These are phyloP conservation scores for Drosophila quadrilineata DNA, from an alignment of 1,140 invertebrate species.

Conservation along the genomic window DNA sequence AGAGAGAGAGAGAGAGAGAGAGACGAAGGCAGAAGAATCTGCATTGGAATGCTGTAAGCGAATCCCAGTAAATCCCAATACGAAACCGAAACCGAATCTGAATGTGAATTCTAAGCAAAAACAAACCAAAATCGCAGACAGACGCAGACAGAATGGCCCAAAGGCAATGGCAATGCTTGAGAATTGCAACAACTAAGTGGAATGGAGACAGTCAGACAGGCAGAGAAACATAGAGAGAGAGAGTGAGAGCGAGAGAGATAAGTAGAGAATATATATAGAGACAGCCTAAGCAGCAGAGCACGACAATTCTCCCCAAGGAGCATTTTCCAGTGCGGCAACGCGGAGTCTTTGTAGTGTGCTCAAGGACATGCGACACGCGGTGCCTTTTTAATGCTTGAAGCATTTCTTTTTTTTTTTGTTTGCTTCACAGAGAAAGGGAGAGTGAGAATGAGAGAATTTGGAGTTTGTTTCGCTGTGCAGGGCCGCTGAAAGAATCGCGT, in stretches of 20 bases:
- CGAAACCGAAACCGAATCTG: too few species aligned
- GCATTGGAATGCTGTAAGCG: slow-evolving; percentile 38
- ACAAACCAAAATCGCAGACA: slow-evolving; percentile 43
- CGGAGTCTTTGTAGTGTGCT: too few species aligned
- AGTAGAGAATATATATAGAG: too few species aligned
- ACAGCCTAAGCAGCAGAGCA: too few species aligned
- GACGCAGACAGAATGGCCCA: neutral
- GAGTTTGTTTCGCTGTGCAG: slow-evolving; percentile 25
- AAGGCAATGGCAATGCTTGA: slow-evolving; percentile 39
- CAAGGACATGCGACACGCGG: slow-evolving; percentile 40
- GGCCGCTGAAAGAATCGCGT: slow-evolving; percentile 28
- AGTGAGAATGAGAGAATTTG: too few species aligned
- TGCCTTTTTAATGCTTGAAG: slow-evolving; percentile 24
- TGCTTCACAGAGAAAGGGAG: too few species aligned
- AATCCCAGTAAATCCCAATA: too few species aligned
- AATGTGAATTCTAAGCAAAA: slow-evolving; percentile 30
- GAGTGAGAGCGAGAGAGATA: neutral
- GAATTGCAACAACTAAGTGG: slow-evolving; percentile 54
- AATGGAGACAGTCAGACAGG: slow-evolving; percentile 7
- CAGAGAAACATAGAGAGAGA: neutral
- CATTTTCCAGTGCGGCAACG: too few species aligned
- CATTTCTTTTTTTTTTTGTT: slow-evolving; percentile 2
- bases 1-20: neutral
- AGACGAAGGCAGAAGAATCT: neutral
- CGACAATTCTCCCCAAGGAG: slow-evolving; percentile 28